Conservation (phyloP, 2,113 vertebrate species). For the Lichenostomus cassidix region DNA sequence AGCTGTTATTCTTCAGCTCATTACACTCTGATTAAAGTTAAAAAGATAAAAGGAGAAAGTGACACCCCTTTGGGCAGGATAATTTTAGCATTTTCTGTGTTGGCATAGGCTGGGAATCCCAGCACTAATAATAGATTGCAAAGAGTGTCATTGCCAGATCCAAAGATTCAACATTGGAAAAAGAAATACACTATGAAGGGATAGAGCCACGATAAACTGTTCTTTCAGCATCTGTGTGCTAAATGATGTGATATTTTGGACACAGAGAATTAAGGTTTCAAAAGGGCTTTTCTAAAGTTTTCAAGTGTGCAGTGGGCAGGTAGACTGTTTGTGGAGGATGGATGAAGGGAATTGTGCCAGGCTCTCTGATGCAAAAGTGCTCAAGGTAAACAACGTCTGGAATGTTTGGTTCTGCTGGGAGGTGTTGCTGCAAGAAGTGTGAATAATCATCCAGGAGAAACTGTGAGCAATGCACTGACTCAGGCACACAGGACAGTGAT, state of each 20-base stretch:
- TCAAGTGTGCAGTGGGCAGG: background rate
- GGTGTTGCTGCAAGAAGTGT: background rate
- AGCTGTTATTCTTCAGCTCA: background rate
- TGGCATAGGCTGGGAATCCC: background rate
- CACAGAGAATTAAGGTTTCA: background rate
- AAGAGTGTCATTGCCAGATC: background rate
- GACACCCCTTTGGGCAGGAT: background rate
- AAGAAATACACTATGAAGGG: background rate
- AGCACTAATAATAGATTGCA: background rate
- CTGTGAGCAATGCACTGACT: conserved; percentile 7
- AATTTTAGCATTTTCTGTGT: conserved; percentile 5
- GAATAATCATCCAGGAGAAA: background rate
- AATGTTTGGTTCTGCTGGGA: background rate
- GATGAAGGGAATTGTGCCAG: background rate
- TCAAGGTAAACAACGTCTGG: fast-evolving
- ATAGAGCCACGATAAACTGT: background rate
- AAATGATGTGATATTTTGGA: background rate
- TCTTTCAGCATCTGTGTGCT: background rate
- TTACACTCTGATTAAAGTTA: background rate
- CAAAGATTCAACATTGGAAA: background rate
- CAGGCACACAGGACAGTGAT: background rate
- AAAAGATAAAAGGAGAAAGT: background rate
- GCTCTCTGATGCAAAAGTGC: background rate
- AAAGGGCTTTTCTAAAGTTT: background rate
- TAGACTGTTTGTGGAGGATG: background rate